These are phyloP conservation scores for Vanessa tameamea DNA, from an alignment of 1,140 invertebrate genomes.

Conservation along the genomic window DNA sequence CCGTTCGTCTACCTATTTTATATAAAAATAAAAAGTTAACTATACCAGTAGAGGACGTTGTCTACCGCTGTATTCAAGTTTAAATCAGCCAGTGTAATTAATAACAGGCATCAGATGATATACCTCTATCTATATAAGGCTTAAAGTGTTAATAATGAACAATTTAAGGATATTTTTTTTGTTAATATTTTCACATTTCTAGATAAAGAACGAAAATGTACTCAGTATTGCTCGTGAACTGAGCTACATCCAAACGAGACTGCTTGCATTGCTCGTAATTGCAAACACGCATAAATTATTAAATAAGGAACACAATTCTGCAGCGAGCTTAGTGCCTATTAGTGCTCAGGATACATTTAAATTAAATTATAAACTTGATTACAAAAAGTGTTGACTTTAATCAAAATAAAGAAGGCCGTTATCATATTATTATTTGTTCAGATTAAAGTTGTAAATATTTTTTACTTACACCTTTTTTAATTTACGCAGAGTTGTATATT, in stretches of 20 bases:
- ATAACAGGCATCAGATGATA: too few species aligned
- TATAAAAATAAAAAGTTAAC: too few species aligned
- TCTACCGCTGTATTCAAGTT: too few species aligned
- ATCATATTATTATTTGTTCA: neutral
- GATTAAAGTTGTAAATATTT: neutral
- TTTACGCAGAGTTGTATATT: neutral
- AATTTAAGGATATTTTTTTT: too few species aligned
- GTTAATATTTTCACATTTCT: too few species aligned
- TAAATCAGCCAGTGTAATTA: too few species aligned
- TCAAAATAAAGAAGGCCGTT: neutral
- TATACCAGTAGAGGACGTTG: too few species aligned
- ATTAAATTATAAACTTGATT: slow-evolving; percentile 14
- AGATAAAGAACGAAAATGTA: neutral
- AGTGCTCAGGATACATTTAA: slow-evolving; percentile 19
- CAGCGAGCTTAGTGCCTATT: slow-evolving; percentile 20
- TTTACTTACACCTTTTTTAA: neutral
- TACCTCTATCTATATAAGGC: too few species aligned
- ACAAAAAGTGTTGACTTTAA: slow-evolving; percentile 1
- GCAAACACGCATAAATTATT: slow-evolving; percentile 18
- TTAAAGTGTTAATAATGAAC: too few species aligned
- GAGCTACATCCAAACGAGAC: slow-evolving; percentile 3
- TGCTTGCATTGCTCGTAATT: slow-evolving; percentile 9
- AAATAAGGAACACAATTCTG: slow-evolving; percentile 26
- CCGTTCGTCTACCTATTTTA: too few species aligned
- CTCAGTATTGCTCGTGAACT: neutral